Conservation (phyloP, 2,888 invertebrate genomes). For the Idaea dimidiata region DNA sequence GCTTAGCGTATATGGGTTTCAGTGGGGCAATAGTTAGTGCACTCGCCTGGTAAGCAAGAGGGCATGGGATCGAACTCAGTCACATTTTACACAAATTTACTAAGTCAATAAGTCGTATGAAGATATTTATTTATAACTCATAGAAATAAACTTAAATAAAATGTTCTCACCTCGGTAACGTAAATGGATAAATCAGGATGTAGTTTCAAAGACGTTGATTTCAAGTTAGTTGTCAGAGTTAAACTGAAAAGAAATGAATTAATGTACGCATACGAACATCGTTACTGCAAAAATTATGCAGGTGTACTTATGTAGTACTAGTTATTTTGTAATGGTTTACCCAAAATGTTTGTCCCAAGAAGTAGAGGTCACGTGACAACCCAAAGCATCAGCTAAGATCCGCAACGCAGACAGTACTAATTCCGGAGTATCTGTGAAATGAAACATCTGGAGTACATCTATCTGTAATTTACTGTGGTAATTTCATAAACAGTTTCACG, state of each 20-base stretch:
- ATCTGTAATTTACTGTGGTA: background rate
- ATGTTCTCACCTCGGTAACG: conserved; percentile 59
- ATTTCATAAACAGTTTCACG: background rate
- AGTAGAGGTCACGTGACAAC: conserved; percentile 89
- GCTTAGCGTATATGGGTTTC: too few relatives aligned
- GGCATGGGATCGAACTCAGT: too few relatives aligned
- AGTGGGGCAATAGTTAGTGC: too few relatives aligned
- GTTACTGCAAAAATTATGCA: too few relatives aligned
- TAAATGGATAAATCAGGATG: conserved; percentile 67
- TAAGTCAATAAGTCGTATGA: too few relatives aligned
- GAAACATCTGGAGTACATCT: background rate
- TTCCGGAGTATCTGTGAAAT: conserved; percentile 82
- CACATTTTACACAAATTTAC: too few relatives aligned
- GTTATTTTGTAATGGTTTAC: conserved; percentile 37
- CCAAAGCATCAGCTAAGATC: conserved; percentile 88
- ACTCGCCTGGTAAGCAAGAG: too few relatives aligned
- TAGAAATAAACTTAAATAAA: background rate
- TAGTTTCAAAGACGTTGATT: conserved; percentile 53
- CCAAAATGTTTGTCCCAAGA: conserved; percentile 88
- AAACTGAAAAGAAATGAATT: conserved; percentile 48
- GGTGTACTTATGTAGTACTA: too few relatives aligned
- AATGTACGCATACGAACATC: background rate
- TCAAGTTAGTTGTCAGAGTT: conserved; percentile 64
- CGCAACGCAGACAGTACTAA: conserved; percentile 86
- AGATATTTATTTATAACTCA: too few relatives aligned